These are phyloP conservation scores for Neomonachus schauinslandi DNA, from an alignment of 2,113 vertebrate genomes.

Conservation along the genomic window DNA sequence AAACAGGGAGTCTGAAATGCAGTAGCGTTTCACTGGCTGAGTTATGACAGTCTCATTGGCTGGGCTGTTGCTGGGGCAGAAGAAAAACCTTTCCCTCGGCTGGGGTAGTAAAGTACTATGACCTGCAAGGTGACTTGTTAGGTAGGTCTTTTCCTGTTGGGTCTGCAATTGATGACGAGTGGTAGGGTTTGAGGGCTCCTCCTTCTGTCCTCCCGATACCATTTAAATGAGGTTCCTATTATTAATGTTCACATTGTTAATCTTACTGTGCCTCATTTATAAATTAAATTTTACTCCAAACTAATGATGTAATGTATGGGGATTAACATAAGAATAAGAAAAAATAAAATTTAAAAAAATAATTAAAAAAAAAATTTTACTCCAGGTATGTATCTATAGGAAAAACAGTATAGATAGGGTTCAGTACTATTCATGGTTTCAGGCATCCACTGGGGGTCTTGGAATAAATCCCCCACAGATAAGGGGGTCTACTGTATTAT, in stretches of 20 bases:
- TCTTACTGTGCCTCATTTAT: neutral
- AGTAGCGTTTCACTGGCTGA: neutral
- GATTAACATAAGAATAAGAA: too few species aligned
- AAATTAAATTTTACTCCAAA: neutral
- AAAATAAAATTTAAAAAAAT: too few species aligned
- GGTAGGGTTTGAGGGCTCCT: neutral
- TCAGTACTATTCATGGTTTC: neutral
- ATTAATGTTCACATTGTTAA: neutral
- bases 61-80: neutral
- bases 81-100: neutral
- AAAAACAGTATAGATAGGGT: neutral
- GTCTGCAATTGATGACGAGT: neutral
- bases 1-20: neutral
- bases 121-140: neutral
- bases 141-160: neutral
- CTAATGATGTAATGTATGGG: too few species aligned
- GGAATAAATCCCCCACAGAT: neutral
- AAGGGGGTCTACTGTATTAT: neutral
- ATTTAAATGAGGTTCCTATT: neutral
- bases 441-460: neutral
- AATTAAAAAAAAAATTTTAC: neutral
- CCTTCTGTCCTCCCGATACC: neutral
- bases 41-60: neutral
- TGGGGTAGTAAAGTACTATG: neutral
- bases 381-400: neutral